Evolutionary conservation across 2,888 invertebrate genomes (phyloP).

Genomic region (Sphinx pinastri): DNA sequence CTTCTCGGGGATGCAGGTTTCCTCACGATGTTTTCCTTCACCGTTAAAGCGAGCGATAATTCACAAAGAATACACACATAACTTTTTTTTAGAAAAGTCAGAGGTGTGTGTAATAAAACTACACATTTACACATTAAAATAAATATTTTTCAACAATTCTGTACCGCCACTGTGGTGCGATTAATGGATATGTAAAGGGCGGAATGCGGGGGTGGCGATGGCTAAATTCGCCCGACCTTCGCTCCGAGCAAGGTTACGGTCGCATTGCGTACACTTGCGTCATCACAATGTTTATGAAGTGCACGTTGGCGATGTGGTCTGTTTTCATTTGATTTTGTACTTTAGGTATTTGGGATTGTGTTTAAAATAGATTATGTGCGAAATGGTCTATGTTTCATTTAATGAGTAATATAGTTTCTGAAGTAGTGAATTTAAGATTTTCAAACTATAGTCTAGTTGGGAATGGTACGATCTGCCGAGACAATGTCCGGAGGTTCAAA

Average conservation of each 20-base stretch:
- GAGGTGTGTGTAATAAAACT: too few species aligned
- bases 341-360: neutral
- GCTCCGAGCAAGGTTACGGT: slow-evolving; percentile 52
- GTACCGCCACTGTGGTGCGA: slow-evolving; percentile 7
- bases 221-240: slow-evolving; percentile 43
- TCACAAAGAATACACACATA: too few species aligned
- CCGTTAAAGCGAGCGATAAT: too few species aligned
- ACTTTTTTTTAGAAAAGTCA: too few species aligned
- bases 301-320: neutral
- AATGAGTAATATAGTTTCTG: neutral
- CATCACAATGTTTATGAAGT: slow-evolving; percentile 40
- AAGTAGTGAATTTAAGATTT: too few species aligned
- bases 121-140: neutral
- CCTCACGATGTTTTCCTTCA: too few species aligned
- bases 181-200: slow-evolving; percentile 22
- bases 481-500: too few species aligned
- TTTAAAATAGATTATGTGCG: neutral
- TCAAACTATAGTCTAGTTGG: too few species aligned
- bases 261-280: slow-evolving; percentile 53
- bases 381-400: too few species aligned
- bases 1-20: too few species aligned
- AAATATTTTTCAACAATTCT: neutral
- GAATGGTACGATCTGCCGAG: too few species aligned
- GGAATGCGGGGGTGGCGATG: slow-evolving; percentile 43
- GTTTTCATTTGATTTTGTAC: neutral